Evolutionary conservation across 2,797 vertebrate species (phyloP), one percentile per base, ranked within the genome.

Genomic region (Rhinatrema bivittatum): DNA sequence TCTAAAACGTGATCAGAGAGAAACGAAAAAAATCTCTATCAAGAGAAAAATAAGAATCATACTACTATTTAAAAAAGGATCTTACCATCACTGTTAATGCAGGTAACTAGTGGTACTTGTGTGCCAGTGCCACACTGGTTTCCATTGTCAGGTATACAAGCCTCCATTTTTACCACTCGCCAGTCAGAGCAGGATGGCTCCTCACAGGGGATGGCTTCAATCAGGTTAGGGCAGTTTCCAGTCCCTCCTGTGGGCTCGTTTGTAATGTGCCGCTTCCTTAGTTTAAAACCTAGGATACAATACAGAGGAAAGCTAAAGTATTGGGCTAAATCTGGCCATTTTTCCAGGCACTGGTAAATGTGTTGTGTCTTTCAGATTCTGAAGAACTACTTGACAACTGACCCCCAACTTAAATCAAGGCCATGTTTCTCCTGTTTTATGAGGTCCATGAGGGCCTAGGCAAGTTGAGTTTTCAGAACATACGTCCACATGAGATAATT

Each of bases 131-230:
- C 96, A 25, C 96, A 99, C 0, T 67, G 61, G 44, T 68, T 85
- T 30, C 77, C 85, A 0, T 87, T 85, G 4, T 79, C 86, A 0
- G 94, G 91, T 20, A 88, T 40, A 16, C 96, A 99, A 28, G 76
- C 75, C 20, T 88, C 88, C 16, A 97, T 68, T 20, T 76, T 62
- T 6, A 72, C 42, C 21, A 90, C 69, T 26, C 70, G 80, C 96
- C 96, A 98, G 29, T 80, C 70, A 5, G 85, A 92, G 52, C 96
- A 99, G 10, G 77, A 81, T 9, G 96, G 94, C 20, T 97, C 92
- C 5, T 99, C 96, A 38, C 96, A 99, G 0, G 94, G 92, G 46
- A 97, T 81, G 22, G 91, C 92, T 81, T 99, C 96, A 67, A 90
- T 68, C 29, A 97, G 82, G 62, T 99, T 91, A 3, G 94, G 91